phyloP scores from a whole-genome alignment of 2,888 invertebrate genomes.

The Parelbella ahira region DNA sequence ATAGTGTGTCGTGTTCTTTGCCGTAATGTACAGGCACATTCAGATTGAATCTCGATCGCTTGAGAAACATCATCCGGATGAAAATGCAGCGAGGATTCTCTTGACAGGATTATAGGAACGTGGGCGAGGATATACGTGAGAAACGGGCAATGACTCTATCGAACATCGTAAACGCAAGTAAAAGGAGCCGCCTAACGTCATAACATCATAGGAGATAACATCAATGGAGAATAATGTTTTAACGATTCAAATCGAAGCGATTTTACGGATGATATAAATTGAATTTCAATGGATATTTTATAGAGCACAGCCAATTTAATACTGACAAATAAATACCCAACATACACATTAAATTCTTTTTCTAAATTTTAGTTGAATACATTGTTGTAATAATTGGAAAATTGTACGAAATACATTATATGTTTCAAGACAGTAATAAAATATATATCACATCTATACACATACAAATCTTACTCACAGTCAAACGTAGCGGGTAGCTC shows the following conservation, averaged over 20 bases:
- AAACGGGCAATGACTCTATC: constrained; percentile 23
- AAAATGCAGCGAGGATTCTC: constrained; percentile 27
- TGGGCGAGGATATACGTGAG: constrained; percentile 22
- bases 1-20: constrained; percentile 2
- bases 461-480: too few relatives aligned
- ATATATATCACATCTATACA: too few relatives aligned
- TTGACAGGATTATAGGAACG: constrained; percentile 22
- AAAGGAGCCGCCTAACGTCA: constrained; percentile 19
- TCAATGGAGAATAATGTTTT: constrained; percentile 13
- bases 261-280: too few relatives aligned
- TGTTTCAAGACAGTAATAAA: too few relatives aligned
- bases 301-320: too few relatives aligned
- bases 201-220: constrained; percentile 14
- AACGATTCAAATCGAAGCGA: constrained; percentile 7
- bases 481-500: too few relatives aligned
- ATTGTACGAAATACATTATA: too few relatives aligned
- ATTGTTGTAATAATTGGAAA: too few relatives aligned
- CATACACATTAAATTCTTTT: too few relatives aligned
- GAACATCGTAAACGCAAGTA: constrained; percentile 18
- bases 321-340: too few relatives aligned
- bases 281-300: too few relatives aligned
- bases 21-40: constrained; percentile 37
- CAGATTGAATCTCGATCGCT: constrained; percentile 32
- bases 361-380: too few relatives aligned
- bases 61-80: constrained; percentile 30